Percentiles rank a stretch among this genome's conserved stretches.
These are phyloP conservation scores for Sigmodon hispidus DNA, from an alignment of 2,113 vertebrate genomes.

Conservation along the genomic window DNA sequence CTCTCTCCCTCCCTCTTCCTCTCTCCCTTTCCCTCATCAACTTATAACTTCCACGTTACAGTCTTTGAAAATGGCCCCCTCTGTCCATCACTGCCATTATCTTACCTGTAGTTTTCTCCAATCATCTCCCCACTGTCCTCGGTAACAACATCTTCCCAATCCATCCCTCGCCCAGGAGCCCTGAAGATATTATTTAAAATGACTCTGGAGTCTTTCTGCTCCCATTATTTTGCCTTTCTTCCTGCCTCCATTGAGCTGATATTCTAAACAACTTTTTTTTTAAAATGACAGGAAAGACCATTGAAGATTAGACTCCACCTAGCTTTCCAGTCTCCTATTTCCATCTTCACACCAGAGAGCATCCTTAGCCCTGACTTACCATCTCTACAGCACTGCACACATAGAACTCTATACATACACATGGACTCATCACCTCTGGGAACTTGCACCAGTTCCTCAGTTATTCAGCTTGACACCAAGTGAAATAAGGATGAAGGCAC, in stretches of 20 bases:
- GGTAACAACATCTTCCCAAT: background rate
- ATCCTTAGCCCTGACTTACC: background rate
- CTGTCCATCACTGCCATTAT: background rate
- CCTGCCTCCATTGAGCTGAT: background rate
- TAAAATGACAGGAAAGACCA: background rate
- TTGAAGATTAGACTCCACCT: background rate
- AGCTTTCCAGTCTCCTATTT: background rate
- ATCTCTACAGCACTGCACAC: background rate
- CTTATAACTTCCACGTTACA: background rate
- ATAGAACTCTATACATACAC: background rate
- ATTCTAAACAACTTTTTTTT: constrained; percentile 18
- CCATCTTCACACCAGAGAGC: background rate
- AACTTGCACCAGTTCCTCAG: background rate
- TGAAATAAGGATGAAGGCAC: background rate
- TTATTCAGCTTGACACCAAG: background rate
- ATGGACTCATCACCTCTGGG: background rate
- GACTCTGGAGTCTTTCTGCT: background rate
- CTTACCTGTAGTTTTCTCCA: background rate
- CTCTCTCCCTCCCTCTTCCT: background rate
- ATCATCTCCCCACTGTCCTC: background rate
- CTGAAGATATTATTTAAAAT: background rate
- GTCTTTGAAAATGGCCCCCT: background rate
- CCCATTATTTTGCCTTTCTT: background rate
- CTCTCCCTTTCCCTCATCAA: background rate
- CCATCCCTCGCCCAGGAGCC: background rate